Percentiles rank a stretch among this genome's conserved stretches.
These are phyloP conservation scores for Drosophila kohkoa DNA, from an alignment of 1,140 invertebrate genomes.

Conservation along the genomic window DNA sequence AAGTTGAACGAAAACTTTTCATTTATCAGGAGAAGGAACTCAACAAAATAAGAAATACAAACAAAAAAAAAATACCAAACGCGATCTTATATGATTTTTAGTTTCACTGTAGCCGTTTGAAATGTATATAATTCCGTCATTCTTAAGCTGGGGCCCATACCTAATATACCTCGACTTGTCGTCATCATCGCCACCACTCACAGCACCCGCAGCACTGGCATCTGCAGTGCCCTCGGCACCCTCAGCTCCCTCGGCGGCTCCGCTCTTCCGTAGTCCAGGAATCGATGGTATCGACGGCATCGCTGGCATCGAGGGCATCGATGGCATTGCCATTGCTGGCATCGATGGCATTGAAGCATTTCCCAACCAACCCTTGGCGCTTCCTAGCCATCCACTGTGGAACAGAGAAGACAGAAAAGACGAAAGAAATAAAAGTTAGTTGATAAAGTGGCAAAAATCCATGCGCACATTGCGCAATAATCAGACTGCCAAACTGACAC, in stretches of 20 bases:
- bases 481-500: constrained; percentile 48
- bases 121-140: constrained; percentile 84
- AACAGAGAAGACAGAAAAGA: constrained; percentile 11
- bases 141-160: constrained; percentile 86
- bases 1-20: constrained; percentile 30
- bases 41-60: constrained; percentile 20
- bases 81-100: constrained; percentile 41
- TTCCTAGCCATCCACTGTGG: constrained; percentile 90
- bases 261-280: constrained; percentile 89
- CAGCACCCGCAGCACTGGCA: constrained; percentile 84
- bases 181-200: constrained; percentile 92
- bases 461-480: constrained; percentile 16
- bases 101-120: constrained; percentile 51
- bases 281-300: constrained; percentile 86
- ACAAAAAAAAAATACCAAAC: constrained; percentile 56
- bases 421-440: constrained; percentile 16
- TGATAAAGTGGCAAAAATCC: constrained; percentile 27
- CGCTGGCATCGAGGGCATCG: constrained; percentile 84
- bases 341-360: constrained; percentile 81
- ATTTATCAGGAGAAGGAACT: neutral
- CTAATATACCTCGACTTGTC: constrained; percentile 92
- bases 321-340: constrained; percentile 84
- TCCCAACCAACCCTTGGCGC: constrained; percentile 92
- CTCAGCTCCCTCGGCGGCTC: constrained; percentile 80
- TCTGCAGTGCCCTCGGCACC: constrained; percentile 85